These are phyloP conservation scores for Phycodurus eques DNA, from an alignment of 2,113 vertebrate species.

Conservation along the genomic window DNA sequence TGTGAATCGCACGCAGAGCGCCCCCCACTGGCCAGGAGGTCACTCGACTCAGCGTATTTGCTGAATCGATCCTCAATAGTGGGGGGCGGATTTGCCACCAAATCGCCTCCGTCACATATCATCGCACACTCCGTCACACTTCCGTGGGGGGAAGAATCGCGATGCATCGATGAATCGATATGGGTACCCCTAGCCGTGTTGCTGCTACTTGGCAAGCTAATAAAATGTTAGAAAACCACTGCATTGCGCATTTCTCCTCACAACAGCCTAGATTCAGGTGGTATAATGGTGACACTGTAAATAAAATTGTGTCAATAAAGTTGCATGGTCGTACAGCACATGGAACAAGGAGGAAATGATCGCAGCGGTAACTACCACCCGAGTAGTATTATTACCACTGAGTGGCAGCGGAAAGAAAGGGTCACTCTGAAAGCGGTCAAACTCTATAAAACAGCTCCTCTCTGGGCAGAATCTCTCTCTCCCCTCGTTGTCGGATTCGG, in stretches of 20 bases:
- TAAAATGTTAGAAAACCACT: too few relatives aligned
- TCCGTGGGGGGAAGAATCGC: too few relatives aligned
- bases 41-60: too few relatives aligned
- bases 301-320: background rate
- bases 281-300: constrained; percentile 14
- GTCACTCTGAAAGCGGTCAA: background rate
- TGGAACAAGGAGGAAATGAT: background rate
- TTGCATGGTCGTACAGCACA: background rate
- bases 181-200: too few relatives aligned
- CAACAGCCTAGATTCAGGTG: background rate
- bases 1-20: too few relatives aligned
- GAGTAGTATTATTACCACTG: constrained; percentile 3
- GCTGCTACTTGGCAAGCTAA: too few relatives aligned
- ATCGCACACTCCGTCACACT: too few relatives aligned
- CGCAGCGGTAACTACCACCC: background rate
- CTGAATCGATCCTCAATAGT: too few relatives aligned
- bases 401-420: constrained; percentile 12
- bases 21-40: too few relatives aligned
- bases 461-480: constrained; percentile 6
- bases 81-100: too few relatives aligned
- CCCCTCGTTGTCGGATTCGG: constrained; percentile 21
- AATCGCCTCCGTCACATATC: too few relatives aligned
- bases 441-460: constrained; percentile 18
- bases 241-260: background rate
- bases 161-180: too few relatives aligned